Conservation (phyloP, 37 sponge, comb jelly and placozoan genomes). For the Halichondria panicea region DNA sequence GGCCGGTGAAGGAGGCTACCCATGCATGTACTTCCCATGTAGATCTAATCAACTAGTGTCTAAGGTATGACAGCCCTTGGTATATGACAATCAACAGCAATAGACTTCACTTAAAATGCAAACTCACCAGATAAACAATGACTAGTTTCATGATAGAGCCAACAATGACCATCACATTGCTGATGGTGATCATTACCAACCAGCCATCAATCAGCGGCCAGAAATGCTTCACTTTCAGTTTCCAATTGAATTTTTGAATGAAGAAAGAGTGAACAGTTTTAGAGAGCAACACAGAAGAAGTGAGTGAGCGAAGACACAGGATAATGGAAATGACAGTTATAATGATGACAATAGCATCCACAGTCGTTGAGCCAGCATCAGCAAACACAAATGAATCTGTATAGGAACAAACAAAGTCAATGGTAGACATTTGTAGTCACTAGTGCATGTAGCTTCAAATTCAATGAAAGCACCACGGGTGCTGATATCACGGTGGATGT, state of each 20-base stretch:
- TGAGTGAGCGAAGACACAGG: slow-evolving; percentile 67
- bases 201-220: slow-evolving; percentile 75
- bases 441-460: too few species aligned
- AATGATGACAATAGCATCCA: slow-evolving; percentile 57
- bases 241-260: slow-evolving; percentile 42
- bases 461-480: too few species aligned
- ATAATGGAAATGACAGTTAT: slow-evolving; percentile 43
- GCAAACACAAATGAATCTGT: background rate
- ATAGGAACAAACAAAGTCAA: background rate
- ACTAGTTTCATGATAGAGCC: slow-evolving; percentile 55
- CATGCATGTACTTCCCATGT: too few species aligned
- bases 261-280: slow-evolving; percentile 48
- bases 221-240: slow-evolving; percentile 44
- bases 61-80: too few species aligned
- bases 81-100: too few species aligned
- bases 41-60: too few species aligned
- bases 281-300: slow-evolving; percentile 15
- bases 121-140: background rate
- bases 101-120: too few species aligned
- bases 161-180: slow-evolving; percentile 58
- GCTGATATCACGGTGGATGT: too few species aligned
- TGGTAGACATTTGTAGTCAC: too few species aligned
- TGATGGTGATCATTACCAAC: slow-evolving; percentile 69
- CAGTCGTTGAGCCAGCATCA: slow-evolving; percentile 3
- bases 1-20: too few species aligned